Conservation (phyloP, 2,113 vertebrate genomes). For the Morone chrysops region DNA sequence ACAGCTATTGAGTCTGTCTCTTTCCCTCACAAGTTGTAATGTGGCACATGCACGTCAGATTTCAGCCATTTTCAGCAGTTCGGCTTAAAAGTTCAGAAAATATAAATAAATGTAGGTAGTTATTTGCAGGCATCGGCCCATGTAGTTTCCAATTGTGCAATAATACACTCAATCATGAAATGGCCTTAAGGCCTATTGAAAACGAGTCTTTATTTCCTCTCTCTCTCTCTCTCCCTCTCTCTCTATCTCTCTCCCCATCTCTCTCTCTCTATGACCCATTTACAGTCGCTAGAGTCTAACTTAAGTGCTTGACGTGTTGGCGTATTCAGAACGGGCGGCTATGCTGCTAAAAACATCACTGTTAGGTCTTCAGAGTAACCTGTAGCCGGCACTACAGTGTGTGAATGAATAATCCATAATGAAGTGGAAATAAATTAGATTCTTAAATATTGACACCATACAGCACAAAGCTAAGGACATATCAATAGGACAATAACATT, state of each 20-base stretch:
- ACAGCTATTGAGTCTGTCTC: not conserved
- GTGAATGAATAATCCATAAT: not conserved
- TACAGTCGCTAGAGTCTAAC: constrained; percentile 48
- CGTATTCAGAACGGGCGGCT: constrained; percentile 9
- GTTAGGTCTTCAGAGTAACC: not conserved
- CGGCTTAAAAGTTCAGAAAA: not conserved
- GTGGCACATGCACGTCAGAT: not conserved
- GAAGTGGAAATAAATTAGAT: too few species aligned
- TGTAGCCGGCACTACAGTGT: not conserved
- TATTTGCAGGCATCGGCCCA: constrained; percentile 14
- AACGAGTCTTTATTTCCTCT: constrained; percentile 44
- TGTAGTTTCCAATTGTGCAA: constrained; percentile 13
- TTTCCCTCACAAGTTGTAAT: not conserved
- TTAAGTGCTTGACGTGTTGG: constrained; percentile 56
- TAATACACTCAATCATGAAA: constrained; percentile 51
- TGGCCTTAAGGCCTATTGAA: constrained; percentile 47
- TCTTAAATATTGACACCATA: not conserved
- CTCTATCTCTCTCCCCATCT: constrained; percentile 12
- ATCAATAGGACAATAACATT: not conserved
- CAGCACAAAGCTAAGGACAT: not conserved
- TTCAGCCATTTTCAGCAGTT: not conserved
- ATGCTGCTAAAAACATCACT: not conserved
- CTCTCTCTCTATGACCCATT: constrained; percentile 73
- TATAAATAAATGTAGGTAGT: constrained; percentile 37
- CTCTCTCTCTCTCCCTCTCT: not conserved